Percentiles rank a stretch among this genome's conserved stretches.
Evolutionary conservation across 2,797 vertebrate species (phyloP).

Genomic region (Agapornis canus): DNA sequence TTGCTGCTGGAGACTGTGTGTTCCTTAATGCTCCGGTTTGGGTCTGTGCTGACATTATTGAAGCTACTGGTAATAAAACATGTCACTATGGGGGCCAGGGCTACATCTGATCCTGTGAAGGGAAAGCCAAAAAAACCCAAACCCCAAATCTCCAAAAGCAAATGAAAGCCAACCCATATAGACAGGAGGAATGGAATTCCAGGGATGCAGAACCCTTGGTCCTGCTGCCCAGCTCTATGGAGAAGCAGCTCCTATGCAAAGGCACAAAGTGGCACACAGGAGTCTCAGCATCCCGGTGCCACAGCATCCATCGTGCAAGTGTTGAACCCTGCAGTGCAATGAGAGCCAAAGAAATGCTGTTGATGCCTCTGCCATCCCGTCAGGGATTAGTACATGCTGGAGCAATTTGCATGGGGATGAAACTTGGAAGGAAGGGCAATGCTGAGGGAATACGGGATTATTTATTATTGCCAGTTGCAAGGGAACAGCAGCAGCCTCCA

Average conservation of each 20-base stretch:
- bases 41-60: slow-evolving; percentile 42
- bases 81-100: slow-evolving; percentile 14
- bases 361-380: slow-evolving; percentile 28
- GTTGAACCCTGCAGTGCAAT: not conserved
- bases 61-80: slow-evolving; percentile 51
- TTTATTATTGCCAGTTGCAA: slow-evolving; percentile 67
- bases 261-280: not conserved
- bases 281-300: not conserved
- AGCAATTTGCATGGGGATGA: slow-evolving; percentile 55
- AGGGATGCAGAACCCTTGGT: not conserved
- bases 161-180: not conserved
- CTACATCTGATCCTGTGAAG: not conserved
- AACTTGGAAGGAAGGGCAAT: slow-evolving; percentile 48
- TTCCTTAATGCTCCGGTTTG: not conserved
- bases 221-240: not conserved
- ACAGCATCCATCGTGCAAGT: not conserved
- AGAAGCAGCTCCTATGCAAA: not conserved
- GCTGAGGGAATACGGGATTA: slow-evolving; percentile 50
- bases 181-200: not conserved
- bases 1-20: not conserved
- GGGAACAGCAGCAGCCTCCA: slow-evolving; percentile 65
- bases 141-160: not conserved
- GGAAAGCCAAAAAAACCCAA: not conserved
- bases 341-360: slow-evolving; percentile 8
- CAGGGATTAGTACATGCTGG: slow-evolving; percentile 59